Evolutionary conservation across 2,113 vertebrate species (phyloP).

Genomic region (Carassius carassius): DNA sequence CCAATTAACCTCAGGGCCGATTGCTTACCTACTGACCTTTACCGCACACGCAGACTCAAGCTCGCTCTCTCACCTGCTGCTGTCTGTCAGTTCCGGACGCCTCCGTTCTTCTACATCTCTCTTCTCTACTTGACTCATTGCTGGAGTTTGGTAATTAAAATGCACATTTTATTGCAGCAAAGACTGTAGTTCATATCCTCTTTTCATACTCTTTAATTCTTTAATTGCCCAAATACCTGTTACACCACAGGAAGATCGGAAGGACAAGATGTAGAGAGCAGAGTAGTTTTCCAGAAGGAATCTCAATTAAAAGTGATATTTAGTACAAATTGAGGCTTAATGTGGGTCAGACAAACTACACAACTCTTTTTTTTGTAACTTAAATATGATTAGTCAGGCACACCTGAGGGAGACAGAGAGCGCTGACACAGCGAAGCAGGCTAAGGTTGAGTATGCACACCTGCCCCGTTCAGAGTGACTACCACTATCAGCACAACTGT

Average conservation of each 20-base stretch:
- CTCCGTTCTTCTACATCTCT: too few species aligned
- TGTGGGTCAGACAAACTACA: constrained; percentile 29
- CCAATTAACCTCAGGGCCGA: constrained; percentile 53
- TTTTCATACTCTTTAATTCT: constrained; percentile 2
- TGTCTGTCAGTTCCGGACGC: not conserved
- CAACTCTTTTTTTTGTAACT: not conserved
- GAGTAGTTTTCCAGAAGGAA: not conserved
- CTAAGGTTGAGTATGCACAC: constrained; percentile 31
- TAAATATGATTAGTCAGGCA: constrained; percentile 24
- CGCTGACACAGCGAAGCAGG: constrained; percentile 44
- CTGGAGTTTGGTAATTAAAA: constrained; percentile 8
- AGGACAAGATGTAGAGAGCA: not conserved
- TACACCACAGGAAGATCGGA: not conserved
- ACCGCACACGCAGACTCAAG: constrained; percentile 7
- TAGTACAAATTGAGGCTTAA: not conserved
- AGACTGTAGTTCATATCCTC: not conserved
- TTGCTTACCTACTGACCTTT: constrained; percentile 45
- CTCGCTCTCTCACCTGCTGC: constrained; percentile 45
- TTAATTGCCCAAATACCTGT: not conserved
- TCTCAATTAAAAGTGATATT: constrained; percentile 29
- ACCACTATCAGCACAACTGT: constrained; percentile 24
- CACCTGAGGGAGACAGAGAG: constrained; percentile 48
- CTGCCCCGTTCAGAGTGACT: constrained; percentile 1
- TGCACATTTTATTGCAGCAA: not conserved
- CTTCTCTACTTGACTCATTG: not conserved